Conservation (phyloP, 2,888 invertebrate species). For the Parasteatoda lunata region DNA sequence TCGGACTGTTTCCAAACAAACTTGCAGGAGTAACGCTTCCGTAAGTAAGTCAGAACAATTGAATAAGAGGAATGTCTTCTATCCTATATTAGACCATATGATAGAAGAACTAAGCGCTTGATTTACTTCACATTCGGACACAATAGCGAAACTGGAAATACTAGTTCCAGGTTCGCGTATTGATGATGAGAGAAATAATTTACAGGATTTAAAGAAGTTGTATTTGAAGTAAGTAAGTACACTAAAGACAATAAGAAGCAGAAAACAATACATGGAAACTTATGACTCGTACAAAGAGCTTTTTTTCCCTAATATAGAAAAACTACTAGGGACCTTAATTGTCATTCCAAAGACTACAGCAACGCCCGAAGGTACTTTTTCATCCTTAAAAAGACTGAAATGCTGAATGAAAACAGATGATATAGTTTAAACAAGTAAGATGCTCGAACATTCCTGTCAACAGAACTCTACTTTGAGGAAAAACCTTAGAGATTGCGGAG, state of each 20-base stretch:
- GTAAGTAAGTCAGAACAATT: conserved; percentile 2
- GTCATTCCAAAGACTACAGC: background rate
- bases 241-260: background rate
- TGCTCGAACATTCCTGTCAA: too few relatives aligned
- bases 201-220: background rate
- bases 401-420: too few relatives aligned
- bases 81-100: background rate
- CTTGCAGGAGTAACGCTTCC: background rate
- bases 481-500: too few relatives aligned
- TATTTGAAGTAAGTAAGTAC: background rate
- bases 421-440: too few relatives aligned
- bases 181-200: background rate
- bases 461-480: too few relatives aligned
- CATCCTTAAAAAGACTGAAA: background rate
- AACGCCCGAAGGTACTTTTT: background rate
- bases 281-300: background rate
- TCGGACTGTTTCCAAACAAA: background rate
- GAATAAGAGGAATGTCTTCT: background rate
- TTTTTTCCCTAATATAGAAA: background rate
- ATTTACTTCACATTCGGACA: background rate
- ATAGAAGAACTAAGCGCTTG: background rate
- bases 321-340: background rate
- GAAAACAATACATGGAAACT: background rate
- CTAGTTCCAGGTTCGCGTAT: background rate
- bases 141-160: background rate